Base-by-base conservation (phyloP, 2,888 invertebrate species). In the Nebria brevicollis region DNA sequence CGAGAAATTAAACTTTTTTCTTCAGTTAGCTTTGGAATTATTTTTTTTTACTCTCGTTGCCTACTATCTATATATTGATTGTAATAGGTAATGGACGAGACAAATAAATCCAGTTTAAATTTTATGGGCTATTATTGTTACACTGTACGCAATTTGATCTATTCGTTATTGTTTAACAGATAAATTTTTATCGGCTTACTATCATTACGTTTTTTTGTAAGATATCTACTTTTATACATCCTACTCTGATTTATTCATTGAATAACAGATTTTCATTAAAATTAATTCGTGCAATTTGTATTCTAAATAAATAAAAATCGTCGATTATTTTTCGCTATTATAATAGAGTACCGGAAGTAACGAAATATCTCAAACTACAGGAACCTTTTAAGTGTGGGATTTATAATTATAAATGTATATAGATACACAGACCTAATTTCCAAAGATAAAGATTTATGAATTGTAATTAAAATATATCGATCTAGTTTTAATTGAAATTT, bases 381-480 rank as follows among this genome's bases (percentile, higher is more conserved):
- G 1, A 34, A 34, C 34, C 34, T 34, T 34, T 5, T 4, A 34
- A 34, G 2, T 34, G 34, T 4, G 34, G 34, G 5, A 34, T 4
- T 34, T 34, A 34, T 34, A 34, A 4, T 34, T 34, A 13, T 13
- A 54, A 6, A 11, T 8, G 7, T 54, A 54, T 34, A 54, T 54
- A 11, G 4, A 11, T 11, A 54, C 8, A 70, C 25, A 20, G 70
- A 70, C 70, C 25, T 26, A 25, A 26, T 75, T 64, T 11, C 75
- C 65, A 75, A 11, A 26, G 75, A 15, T 42, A 75, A 75, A 75
- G 75, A 75, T 75, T 75, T 3, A 25, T 72, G 54, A 80, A 73
- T 74, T 79, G 41, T 79, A 80, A 80, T 80, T 80, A 72, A 54
- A 80, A 41, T 80, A 34, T 34, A 80, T 80, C 75, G 80, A 80